These are phyloP conservation scores for Danaus melanippus DNA, from an alignment of 1,140 invertebrate genomes.

Conservation along the genomic window DNA sequence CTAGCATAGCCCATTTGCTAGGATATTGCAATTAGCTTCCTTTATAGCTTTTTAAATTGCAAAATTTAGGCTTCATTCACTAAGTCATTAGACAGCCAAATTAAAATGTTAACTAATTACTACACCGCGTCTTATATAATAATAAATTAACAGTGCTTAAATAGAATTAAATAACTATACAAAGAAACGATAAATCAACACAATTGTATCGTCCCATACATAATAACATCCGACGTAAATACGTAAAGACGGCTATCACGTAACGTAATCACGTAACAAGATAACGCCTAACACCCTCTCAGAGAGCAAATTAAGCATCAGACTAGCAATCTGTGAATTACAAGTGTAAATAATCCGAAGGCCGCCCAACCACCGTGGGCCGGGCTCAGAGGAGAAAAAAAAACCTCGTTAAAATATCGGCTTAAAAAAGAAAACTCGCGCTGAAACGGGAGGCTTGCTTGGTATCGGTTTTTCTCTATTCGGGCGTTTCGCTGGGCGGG, in stretches of 20 bases:
- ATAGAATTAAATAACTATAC: slow-evolving; percentile 12
- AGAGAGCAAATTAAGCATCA: slow-evolving; percentile 53
- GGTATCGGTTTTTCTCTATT: slow-evolving; percentile 67
- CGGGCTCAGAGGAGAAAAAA: slow-evolving; percentile 56
- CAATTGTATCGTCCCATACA: slow-evolving; percentile 20
- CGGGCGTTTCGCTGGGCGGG: slow-evolving; percentile 68
- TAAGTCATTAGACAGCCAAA: slow-evolving; percentile 18
- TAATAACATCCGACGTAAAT: slow-evolving; percentile 26
- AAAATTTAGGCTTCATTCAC: slow-evolving; percentile 10
- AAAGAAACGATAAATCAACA: slow-evolving; percentile 19
- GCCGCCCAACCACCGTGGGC: slow-evolving; percentile 67
- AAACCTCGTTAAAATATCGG: slow-evolving; percentile 69
- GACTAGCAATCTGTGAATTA: slow-evolving; percentile 62
- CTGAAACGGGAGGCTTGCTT: slow-evolving; percentile 68
- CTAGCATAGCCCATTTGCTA: slow-evolving; percentile 37
- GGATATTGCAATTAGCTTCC: slow-evolving; percentile 57
- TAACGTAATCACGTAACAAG: slow-evolving; percentile 37
- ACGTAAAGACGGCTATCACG: slow-evolving; percentile 34
- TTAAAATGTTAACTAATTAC: background rate
- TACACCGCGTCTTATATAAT: background rate
- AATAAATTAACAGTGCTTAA: slow-evolving; percentile 10
- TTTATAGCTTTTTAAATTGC: slow-evolving; percentile 46
- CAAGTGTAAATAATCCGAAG: slow-evolving; percentile 69
- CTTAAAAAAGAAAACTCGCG: slow-evolving; percentile 68
- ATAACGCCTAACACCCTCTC: slow-evolving; percentile 50